These are phyloP conservation scores for Xiphophorus maculatus DNA, from an alignment of 2,113 vertebrate species.

Conservation along the genomic window DNA sequence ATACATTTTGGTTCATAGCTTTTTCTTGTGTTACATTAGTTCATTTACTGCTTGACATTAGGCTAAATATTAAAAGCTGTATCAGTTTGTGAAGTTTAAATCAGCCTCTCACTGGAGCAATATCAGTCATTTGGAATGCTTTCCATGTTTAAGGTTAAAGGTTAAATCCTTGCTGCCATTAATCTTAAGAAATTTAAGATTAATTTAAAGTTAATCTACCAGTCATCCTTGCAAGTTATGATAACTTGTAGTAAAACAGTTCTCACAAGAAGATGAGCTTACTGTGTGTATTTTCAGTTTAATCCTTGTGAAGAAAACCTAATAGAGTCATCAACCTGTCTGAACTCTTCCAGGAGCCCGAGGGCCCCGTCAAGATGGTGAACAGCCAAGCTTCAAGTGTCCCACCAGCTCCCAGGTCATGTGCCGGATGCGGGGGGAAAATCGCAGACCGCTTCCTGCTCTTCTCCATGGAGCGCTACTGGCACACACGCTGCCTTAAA, in stretches of 20 bases:
- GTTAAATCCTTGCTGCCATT: not conserved
- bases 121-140: not conserved
- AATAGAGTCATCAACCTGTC: not conserved
- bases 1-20: not conserved
- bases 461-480: slow-evolving; percentile 86
- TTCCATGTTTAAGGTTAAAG: not conserved
- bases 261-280: no score
- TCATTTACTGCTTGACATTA: not conserved
- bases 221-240: no score
- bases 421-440: slow-evolving; percentile 84
- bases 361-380: slow-evolving; percentile 73
- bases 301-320: no score
- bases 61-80: not conserved
- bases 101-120: not conserved
- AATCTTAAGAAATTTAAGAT: not conserved
- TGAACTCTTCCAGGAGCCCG: slow-evolving; percentile 37
- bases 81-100: not conserved
- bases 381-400: slow-evolving; percentile 77
- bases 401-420: slow-evolving; percentile 70
- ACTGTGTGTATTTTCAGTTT: no score
- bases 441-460: slow-evolving; percentile 85
- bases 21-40: not conserved
- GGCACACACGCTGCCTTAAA: slow-evolving; percentile 85
- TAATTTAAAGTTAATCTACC: no score
- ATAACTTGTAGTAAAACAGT: no score